Conservation (phyloP, 2,797 vertebrate genomes). For the Hafferia zeledoni region DNA sequence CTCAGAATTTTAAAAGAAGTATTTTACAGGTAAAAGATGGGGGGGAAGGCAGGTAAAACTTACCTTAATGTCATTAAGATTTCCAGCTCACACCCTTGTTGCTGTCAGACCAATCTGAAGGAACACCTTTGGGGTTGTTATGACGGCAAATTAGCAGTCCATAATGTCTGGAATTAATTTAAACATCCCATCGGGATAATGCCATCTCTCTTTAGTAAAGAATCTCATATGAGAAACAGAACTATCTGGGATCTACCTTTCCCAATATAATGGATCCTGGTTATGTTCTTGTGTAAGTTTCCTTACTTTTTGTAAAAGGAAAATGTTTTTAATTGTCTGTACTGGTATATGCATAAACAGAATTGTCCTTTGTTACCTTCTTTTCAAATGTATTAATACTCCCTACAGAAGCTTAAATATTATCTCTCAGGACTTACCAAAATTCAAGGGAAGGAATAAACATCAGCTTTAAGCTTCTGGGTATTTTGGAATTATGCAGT, state of each 20-base stretch:
- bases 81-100: not conserved
- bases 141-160: constrained; percentile 40
- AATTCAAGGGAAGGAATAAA: constrained; percentile 15
- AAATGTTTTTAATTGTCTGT: not conserved
- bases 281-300: not conserved
- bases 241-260: not conserved
- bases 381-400: not conserved
- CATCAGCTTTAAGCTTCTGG: constrained; percentile 8
- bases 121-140: constrained; percentile 14
- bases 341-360: not conserved
- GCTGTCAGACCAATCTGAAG: constrained; percentile 12
- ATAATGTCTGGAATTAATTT: constrained; percentile 40
- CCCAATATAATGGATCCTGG: not conserved
- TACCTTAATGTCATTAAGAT: not conserved
- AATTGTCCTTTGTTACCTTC: not conserved
- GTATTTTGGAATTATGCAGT: not conserved
- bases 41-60: not conserved
- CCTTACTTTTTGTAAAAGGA: not conserved
- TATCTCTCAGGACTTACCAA: not conserved
- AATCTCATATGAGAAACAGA: not conserved
- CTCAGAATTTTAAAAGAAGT: not conserved
- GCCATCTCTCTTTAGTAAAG: constrained; percentile 5
- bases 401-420: not conserved
- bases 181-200: not conserved
- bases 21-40: not conserved